Base-by-base conservation (phyloP, 1,140 invertebrate species). In the Heterodera carotae region DNA sequence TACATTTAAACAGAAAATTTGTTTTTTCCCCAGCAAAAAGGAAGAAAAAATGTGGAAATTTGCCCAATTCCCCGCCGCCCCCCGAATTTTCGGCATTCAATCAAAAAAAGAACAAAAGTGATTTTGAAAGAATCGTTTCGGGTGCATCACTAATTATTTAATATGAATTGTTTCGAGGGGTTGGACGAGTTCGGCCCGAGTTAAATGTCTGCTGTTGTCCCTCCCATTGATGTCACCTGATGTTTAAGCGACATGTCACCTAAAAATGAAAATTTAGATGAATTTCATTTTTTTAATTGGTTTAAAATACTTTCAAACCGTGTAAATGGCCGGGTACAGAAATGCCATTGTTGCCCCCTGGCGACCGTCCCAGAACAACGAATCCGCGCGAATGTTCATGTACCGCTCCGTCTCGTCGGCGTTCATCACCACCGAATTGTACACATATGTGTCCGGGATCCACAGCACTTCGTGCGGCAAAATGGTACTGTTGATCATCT, bases 391-490 rank as follows among this genome's bases (percentile, higher is more conserved):
- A 29, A 86, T 84, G 73, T 86, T 86, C 85, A 86, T 86, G 67
- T 86, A 87, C 69, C 85, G 59, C 72, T 86, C 85, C 25, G 85
- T 86, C 72, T 87, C 85, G 62, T 86, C 85, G 33, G 84, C 43
- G 71, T 77, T 81, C 85, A 86, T 86, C 69, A 84, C 85, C 22
- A 86, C 85, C 81, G 81, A 83, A 64, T 85, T 85, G 79, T 85
- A 85, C 18, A 85, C 70, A 64, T 86, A 86, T 18, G 85, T 86
- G 69, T 86, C 85, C 29, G 85, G 84, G 34, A 86, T 79, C 85
- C 85, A 86, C 2, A 86, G 48, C 8, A 82, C 75, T 39, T 81
- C 76, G 48, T 85, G 84, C 8, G 85, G 85, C 59, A 86, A 76
- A 43, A 87, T 87, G 1, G 85, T 86, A 1, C 77, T 78, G 53